Percentiles rank a stretch among this genome's conserved stretches.
phyloP scores from a whole-genome alignment of 1,140 invertebrate species.

The Bombyx mandarina region DNA sequence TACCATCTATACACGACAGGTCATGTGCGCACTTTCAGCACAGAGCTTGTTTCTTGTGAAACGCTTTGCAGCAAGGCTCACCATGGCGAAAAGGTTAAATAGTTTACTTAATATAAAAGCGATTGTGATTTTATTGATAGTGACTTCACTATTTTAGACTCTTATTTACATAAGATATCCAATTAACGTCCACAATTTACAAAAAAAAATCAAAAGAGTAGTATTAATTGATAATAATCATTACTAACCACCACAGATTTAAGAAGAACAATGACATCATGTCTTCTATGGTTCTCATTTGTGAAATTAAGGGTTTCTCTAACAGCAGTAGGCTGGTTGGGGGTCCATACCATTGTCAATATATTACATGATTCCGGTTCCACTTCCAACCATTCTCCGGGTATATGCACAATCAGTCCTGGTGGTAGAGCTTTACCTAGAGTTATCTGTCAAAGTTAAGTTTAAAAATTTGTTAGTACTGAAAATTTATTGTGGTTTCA shows the following conservation, averaged over 20 bases:
- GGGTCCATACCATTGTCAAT: constrained; percentile 75
- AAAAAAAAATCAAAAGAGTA: neutral
- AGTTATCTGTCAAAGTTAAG: constrained; percentile 64
- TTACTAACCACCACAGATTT: constrained; percentile 65
- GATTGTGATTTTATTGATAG: no score
- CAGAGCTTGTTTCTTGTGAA: no score
- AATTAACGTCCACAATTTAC: no score
- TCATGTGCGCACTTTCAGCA: no score
- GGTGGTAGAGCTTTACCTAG: constrained; percentile 72
- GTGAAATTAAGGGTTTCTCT: constrained; percentile 75
- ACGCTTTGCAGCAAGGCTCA: no score
- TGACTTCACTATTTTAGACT: no score
- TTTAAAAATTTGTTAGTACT: no score
- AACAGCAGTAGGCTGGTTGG: constrained; percentile 70
- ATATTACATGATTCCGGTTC: constrained; percentile 55
- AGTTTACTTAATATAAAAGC: no score
- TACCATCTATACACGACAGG: no score
- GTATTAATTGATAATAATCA: constrained; percentile 1
- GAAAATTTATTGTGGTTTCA: no score
- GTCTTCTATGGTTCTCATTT: constrained; percentile 75
- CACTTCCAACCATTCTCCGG: constrained; percentile 61
- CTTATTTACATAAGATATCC: no score
- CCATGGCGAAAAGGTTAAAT: no score
- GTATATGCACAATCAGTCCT: constrained; percentile 72
- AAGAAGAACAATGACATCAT: constrained; percentile 77